phyloP scores from a whole-genome alignment of 2,888 invertebrate species.

The Caenorhabditis becei region DNA sequence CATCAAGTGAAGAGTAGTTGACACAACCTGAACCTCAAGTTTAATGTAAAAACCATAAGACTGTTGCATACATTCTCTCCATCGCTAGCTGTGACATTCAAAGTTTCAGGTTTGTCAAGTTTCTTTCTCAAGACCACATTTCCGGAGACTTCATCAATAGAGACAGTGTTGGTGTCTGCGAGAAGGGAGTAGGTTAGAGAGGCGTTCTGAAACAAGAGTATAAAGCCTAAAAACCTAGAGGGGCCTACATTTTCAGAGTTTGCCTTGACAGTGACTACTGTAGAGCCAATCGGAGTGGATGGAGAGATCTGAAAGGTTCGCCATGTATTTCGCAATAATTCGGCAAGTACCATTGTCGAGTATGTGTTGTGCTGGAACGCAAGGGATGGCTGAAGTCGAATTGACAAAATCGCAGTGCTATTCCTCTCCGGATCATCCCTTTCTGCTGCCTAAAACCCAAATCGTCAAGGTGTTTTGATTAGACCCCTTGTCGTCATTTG shows the following conservation, averaged over 20 bases:
- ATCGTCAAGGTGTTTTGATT: neutral
- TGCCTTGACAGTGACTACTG: conserved; percentile 60
- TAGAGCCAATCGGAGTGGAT: conserved; percentile 61
- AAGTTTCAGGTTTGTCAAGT: conserved; percentile 54
- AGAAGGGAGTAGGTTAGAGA: conserved; percentile 61
- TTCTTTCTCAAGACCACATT: conserved; percentile 59
- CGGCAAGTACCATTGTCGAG: conserved; percentile 49
- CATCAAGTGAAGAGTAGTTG: conserved; percentile 55
- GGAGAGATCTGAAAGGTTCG: conserved; percentile 51
- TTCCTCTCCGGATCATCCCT: conserved; percentile 72
- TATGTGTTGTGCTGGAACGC: conserved; percentile 71
- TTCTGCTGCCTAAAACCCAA: conserved; percentile 72
- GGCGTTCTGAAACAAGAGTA: conserved; percentile 42
- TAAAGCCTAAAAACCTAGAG: neutral
- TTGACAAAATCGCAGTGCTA: conserved; percentile 71
- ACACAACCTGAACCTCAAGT: conserved; percentile 50
- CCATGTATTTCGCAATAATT: neutral
- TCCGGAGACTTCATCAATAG: conserved; percentile 64
- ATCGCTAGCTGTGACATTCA: conserved; percentile 69
- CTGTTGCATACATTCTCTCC: conserved; percentile 64
- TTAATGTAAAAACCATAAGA: neutral
- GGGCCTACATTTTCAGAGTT: conserved; percentile 57
- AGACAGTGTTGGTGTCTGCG: conserved; percentile 57
- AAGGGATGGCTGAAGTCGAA: conserved; percentile 63
- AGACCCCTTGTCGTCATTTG: neutral